A percentile compares a stretch with the other conserved stretches of the same genome.
phyloP scores from a whole-genome alignment of 2,888 invertebrate species.

The Philaethria dido region DNA sequence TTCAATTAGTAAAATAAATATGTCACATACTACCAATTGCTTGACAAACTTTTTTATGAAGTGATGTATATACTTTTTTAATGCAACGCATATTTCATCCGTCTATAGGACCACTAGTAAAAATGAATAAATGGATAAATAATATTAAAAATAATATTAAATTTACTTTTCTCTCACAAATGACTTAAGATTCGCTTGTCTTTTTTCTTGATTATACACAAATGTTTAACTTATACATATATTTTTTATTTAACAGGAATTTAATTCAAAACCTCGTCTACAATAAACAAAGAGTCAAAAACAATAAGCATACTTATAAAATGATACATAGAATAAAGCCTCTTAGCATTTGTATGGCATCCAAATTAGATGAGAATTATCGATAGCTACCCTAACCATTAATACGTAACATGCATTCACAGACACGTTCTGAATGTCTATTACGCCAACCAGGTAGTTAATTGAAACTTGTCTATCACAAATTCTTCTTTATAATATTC shows the following conservation, averaged over 20 bases:
- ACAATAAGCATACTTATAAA: not conserved
- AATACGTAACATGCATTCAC: conserved; percentile 33
- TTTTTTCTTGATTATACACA: not conserved
- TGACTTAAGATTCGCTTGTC: too few relatives aligned
- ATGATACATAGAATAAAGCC: conserved; percentile 10
- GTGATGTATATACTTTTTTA: too few relatives aligned
- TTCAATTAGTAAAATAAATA: too few relatives aligned
- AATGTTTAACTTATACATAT: not conserved
- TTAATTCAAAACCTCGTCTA: not conserved
- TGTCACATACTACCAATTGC: too few relatives aligned
- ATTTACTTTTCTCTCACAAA: too few relatives aligned
- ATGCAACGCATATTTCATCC: too few relatives aligned
- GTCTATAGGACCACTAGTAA: too few relatives aligned
- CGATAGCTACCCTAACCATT: conserved; percentile 34
- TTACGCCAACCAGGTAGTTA: conserved; percentile 27
- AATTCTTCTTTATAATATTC: too few relatives aligned
- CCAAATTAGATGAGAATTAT: conserved; percentile 30
- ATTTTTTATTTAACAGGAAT: not conserved
- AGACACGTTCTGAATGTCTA: conserved; percentile 38
- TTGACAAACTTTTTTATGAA: too few relatives aligned
- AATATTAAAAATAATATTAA: too few relatives aligned
- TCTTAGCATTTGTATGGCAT: conserved; percentile 16
- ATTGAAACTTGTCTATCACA: not conserved
- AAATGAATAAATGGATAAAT: too few relatives aligned
- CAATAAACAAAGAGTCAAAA: conserved; percentile 3